Evolutionary conservation across 2,888 invertebrate species (phyloP), one percentile per base, ranked within the genome.

Genomic region (Seladonia tumulorum): DNA sequence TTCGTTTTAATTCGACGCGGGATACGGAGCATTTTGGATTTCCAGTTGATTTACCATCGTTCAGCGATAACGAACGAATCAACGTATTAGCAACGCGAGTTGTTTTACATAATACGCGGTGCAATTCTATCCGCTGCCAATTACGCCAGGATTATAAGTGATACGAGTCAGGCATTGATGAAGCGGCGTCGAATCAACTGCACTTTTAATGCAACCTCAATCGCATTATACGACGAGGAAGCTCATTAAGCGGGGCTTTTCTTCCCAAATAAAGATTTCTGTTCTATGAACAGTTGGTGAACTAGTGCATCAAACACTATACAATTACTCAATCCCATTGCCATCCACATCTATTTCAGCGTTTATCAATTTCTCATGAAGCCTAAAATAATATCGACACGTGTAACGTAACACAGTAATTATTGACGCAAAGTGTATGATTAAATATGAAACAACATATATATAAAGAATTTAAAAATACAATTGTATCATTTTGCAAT

Each of bases 121-220:
- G 76, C 63, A 53, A 29, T 18, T 47, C 63, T 39, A 42, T 68
- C 22, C 16, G 22, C 22, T n/a, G 66, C n/a, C 57, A 53, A 85
- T 76, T 80, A 68, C 70, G 39, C 7, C 18, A 25, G 79, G 76
- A 85, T 85, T 85, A 35, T 76, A 85, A 85, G 76, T 79, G 76
- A 80, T 79, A 74, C 85, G 68, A 78, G 60, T 71, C 84, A 22
- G 22, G 66, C 60, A 79, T 79, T 85, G 76, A 73, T 76, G 76
- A 78, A 57, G 22, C 85, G 35, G 14, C 22, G 49, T 42, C 47
- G 66, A 79, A 73, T 79, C 49, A 49, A 16, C 57, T 29, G 39
- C 57, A 57, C 76, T 76, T 57, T 76, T 42, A 53, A 77, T 73
- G 35, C 47, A 42, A 75, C 53, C 74, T 63, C 71, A 79, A 79